Evolutionary conservation across 2,113 vertebrate species (phyloP), one percentile per base, ranked within the genome.

Genomic region (Nothocercus julius): DNA sequence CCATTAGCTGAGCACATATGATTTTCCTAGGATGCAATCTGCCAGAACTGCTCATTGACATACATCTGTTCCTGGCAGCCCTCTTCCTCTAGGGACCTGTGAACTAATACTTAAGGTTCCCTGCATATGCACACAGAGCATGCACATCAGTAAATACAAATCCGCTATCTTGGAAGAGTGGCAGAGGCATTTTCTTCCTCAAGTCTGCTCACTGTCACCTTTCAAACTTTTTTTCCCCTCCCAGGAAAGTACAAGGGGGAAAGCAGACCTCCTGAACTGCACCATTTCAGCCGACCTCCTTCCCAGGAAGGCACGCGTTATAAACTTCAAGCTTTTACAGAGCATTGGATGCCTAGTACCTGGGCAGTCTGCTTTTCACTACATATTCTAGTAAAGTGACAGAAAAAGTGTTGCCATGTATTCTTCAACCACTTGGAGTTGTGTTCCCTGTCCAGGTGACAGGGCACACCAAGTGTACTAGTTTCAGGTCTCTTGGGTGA

Each of bases 161-260:
- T 58, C 54, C 28, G 16, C 32, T 58, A 58, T 58, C 54, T 58
- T 32, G 16, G 17, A 58, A 58, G 54, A 56, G 10, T 32, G 28
- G 54, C 54, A 56, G 28, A 56, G 54, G 54, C 54, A 58, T 58
- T 58, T 58, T 54, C 30, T 58, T 30, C 54, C 54, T 58, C 28
- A 17, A 58, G 54, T 58, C 54, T 51, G 53, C 9, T 5, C 19
- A 47, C 3, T 27, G 1, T 1, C 3, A 3, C 4, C 1, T 7
- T 27, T 6, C 8, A 17, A 24, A 11, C 2, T 27, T 4, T 18
- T 44, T 63, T 42, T 42, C 7, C 45, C 49, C 21, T 24, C 21
- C 8, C 9, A 30, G 21, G 63, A 34, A 68, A n/a, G 5, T 25
- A 49, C 4, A 3, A 17, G 68, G 10, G 11, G 5, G 17, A 87